A percentile compares a stretch with the other conserved stretches of the same genome.
phyloP scores from a whole-genome alignment of 1,140 invertebrate genomes.

The Ruditapes philippinarum region DNA sequence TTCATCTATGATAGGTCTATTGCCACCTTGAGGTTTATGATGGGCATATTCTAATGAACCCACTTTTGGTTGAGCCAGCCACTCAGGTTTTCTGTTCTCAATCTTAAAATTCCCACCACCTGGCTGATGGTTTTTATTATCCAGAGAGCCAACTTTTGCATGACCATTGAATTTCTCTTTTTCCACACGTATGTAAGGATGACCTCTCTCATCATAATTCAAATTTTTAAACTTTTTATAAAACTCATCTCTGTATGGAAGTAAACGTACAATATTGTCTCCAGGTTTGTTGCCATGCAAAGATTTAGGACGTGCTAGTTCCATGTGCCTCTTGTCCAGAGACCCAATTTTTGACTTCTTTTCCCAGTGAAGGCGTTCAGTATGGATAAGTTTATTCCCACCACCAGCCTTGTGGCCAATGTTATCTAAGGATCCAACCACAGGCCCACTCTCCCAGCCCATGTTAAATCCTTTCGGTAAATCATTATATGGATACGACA shows the following conservation, averaged over 20 bases:
- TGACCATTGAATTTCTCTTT: conserved; percentile 65
- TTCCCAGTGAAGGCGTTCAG: conserved; percentile 76
- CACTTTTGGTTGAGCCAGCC: conserved; percentile 79
- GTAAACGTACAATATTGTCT: conserved; percentile 50
- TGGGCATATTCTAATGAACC: conserved; percentile 82
- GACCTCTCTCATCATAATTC: conserved; percentile 53
- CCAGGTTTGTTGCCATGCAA: conserved; percentile 26
- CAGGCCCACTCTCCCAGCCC: conserved; percentile 82
- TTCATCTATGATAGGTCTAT: conserved; percentile 88
- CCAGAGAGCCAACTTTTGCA: conserved; percentile 90
- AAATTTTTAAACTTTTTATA: conserved; percentile 66
- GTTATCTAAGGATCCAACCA: conserved; percentile 96
- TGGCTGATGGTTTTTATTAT: conserved; percentile 95
- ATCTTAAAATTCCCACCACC: conserved; percentile 91
- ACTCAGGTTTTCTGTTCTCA: conserved; percentile 64
- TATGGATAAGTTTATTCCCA: conserved; percentile 59
- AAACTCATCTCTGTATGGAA: conserved; percentile 62
- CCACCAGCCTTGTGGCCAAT: conserved; percentile 89
- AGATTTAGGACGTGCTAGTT: conserved; percentile 33
- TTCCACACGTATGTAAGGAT: conserved; percentile 47
- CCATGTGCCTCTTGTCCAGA: conserved; percentile 74
- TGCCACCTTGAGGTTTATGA: conserved; percentile 79
- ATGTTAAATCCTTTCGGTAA: conserved; percentile 53
- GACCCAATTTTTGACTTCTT: conserved; percentile 79
- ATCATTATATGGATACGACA: conserved; percentile 38